Evolutionary conservation across 2,888 invertebrate genomes (phyloP), one percentile per base, ranked within the genome.

Genomic region (Euphydryas editha): DNA sequence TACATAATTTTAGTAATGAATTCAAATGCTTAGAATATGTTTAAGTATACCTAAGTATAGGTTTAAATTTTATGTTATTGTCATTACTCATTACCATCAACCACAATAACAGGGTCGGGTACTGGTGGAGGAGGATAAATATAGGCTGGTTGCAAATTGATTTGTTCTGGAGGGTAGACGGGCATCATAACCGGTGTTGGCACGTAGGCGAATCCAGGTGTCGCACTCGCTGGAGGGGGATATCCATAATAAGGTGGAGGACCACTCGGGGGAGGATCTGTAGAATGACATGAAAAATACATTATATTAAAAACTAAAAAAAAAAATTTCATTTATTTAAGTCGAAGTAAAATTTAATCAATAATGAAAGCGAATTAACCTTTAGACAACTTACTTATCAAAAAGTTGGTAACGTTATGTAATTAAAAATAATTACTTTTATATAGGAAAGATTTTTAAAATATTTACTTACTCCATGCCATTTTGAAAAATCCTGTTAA

Each of bases 141-240:
- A 69, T 82, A 84, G 8, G 73, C 73, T 6, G 76, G 76, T 2
- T 68, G 70, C 17, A 58, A 7, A 82, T 49, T 39, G 59, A 57
- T 7, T 46, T 75, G 77, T 2, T 74, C 78, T 4, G 81, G 84
- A 0, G 81, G 84, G 75, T 86, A 87, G 61, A 81, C 71, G 1
- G 90, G 90, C 86, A 90, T 84, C 83, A 88, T 81, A 10, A 89
- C 81, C 0, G 89, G 88, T 0, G 90, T 70, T 0, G 89, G 88
- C n/a, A 90, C 75, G 75, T 86, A 90, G 0, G 87, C 70, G 63
- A 79, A 73, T 7, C 81, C 81, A 0, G 79, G 76, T 0, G 78
- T 76, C 0, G 76, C 74, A 0, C 71, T 72, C 0, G 77, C 73
- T 0, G 80, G 78, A 0, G 79, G 75, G 1, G 78, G 78, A 56